Percentiles rank a stretch among this genome's conserved stretches.
Evolutionary conservation across 2,797 vertebrate genomes (phyloP).

Genomic region (Melopsittacus undulatus): DNA sequence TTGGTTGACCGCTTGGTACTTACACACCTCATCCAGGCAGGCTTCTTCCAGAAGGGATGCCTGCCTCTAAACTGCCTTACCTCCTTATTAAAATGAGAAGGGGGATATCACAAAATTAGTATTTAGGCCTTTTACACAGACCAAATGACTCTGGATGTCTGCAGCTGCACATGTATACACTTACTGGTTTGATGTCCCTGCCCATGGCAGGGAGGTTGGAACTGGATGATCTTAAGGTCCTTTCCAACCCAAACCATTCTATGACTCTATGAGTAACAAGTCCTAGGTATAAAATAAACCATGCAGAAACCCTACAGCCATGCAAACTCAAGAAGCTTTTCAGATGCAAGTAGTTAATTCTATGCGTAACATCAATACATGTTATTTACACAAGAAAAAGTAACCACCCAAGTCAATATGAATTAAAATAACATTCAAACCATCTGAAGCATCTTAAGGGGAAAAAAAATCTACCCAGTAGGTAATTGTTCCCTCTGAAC

Average conservation of each 20-base stretch:
- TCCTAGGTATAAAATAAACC: background rate
- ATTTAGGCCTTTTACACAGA: background rate
- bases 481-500: background rate
- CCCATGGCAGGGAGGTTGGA: background rate
- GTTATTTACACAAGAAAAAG: background rate
- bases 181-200: background rate
- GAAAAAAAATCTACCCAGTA: background rate
- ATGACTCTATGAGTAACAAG: background rate
- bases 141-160: background rate
- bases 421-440: background rate
- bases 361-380: background rate
- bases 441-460: background rate
- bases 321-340: background rate
- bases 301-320: background rate
- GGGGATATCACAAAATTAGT: background rate
- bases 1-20: background rate
- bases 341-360: background rate
- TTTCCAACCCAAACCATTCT: background rate
- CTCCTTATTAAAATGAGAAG: no score
- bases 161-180: background rate
- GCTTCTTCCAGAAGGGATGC: background rate
- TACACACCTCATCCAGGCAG: background rate
- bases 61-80: background rate
- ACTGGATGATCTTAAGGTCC: background rate
- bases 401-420: background rate